phyloP scores from a whole-genome alignment of 2,113 vertebrate species.

The Engystomops pustulosus region DNA sequence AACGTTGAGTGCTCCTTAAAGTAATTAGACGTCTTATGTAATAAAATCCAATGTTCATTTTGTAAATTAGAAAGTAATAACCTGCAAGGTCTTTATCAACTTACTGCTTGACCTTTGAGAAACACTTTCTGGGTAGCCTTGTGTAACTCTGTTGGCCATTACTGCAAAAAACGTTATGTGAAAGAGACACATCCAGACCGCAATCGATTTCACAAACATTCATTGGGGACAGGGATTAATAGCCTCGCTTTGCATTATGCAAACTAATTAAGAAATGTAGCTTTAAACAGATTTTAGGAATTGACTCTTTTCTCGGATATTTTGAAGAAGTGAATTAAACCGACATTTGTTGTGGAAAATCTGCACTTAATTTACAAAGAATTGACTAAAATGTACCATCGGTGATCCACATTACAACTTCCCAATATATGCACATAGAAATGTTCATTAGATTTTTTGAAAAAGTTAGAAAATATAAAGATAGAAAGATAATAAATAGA shows the following conservation, averaged over 20 bases:
- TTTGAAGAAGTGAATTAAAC: conserved; percentile 4
- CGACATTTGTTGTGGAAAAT: neutral
- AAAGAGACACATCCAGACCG: conserved; percentile 86
- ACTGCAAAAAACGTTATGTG: conserved; percentile 86
- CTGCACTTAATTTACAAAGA: neutral
- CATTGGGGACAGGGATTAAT: conserved; percentile 96
- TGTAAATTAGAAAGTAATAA: neutral
- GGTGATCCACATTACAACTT: too few relatives aligned
- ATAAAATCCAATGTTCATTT: conserved; percentile 30
- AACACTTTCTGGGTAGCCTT: conserved; percentile 85
- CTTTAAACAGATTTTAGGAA: conserved; percentile 87
- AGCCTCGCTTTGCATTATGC: conserved; percentile 76
- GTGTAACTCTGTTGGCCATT: conserved; percentile 61
- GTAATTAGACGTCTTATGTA: neutral
- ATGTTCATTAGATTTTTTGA: too few relatives aligned
- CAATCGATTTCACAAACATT: conserved; percentile 97
- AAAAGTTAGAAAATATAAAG: too few relatives aligned
- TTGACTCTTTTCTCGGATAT: conserved; percentile 76
- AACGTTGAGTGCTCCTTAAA: neutral
- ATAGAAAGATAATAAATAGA: too few relatives aligned
- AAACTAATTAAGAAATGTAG: conserved; percentile 93
- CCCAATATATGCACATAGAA: too few relatives aligned
- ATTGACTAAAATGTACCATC: too few relatives aligned
- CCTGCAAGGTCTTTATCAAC: conserved; percentile 79
- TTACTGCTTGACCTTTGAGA: conserved; percentile 82